A percentile compares a stretch with the other conserved stretches of the same genome.
Evolutionary conservation across 2,113 vertebrate genomes (phyloP).

Genomic region (Mus pahari): DNA sequence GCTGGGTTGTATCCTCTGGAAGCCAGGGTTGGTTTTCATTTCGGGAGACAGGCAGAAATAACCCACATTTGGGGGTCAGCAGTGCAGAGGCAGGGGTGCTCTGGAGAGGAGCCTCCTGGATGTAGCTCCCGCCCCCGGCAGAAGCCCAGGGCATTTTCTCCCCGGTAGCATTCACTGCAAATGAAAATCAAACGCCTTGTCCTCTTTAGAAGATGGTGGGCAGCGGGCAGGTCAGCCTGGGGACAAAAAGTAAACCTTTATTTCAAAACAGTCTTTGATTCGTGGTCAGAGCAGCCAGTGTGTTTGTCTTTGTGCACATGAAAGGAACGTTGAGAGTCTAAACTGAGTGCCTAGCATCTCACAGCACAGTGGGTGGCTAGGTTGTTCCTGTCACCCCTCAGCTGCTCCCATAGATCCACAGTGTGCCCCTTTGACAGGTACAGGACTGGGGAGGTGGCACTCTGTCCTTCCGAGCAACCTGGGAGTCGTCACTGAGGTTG

Average conservation of each 20-base stretch:
- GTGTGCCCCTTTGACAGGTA: neutral
- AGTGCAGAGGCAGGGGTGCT: neutral
- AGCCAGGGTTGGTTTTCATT: neutral
- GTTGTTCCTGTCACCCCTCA: neutral
- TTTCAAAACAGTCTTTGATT: slow-evolving; percentile 14
- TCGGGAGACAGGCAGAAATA: neutral
- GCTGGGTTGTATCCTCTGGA: neutral
- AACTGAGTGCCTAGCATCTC: neutral
- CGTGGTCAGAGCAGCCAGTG: neutral
- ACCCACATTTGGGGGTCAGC: neutral
- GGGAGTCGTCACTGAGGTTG: neutral
- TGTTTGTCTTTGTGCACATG: neutral
- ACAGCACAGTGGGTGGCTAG: neutral
- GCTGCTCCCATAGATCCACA: neutral
- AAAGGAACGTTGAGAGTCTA: neutral
- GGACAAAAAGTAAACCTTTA: neutral
- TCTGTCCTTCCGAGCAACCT: neutral
- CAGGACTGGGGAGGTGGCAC: neutral
- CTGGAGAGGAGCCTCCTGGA: neutral
- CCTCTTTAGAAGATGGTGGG: neutral
- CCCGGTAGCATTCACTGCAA: neutral
- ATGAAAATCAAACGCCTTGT: neutral
- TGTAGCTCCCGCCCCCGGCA: neutral
- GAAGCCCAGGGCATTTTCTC: neutral
- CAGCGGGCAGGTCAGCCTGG: neutral